Evolutionary conservation across 2,888 invertebrate genomes (phyloP).

Genomic region (Parasteatoda lunata): DNA sequence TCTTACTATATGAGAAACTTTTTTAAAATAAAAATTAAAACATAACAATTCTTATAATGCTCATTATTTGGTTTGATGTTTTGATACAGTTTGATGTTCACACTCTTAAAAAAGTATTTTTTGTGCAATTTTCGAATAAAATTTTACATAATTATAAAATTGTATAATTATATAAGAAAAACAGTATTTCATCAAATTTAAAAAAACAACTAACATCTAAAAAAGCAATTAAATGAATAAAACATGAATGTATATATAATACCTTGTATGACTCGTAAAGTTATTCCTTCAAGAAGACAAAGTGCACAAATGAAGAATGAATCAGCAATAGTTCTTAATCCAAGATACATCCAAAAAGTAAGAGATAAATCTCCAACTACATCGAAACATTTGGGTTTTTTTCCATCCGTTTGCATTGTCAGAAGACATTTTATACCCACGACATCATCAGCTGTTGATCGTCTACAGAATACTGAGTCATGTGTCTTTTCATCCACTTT

Average conservation of each 20-base stretch:
- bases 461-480: constrained; percentile 64
- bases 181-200: too few relatives aligned
- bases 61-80: too few relatives aligned
- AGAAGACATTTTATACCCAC: constrained; percentile 53
- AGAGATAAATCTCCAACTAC: constrained; percentile 79
- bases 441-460: constrained; percentile 33
- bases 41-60: too few relatives aligned
- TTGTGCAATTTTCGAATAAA: too few relatives aligned
- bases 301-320: constrained; percentile 83
- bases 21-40: too few relatives aligned
- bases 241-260: background rate
- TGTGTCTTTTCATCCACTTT: constrained; percentile 56
- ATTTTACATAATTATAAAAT: too few relatives aligned
- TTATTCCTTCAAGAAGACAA: constrained; percentile 70
- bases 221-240: too few relatives aligned
- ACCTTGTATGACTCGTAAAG: constrained; percentile 60
- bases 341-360: constrained; percentile 83
- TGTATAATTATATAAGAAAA: too few relatives aligned
- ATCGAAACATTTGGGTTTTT: constrained; percentile 65
- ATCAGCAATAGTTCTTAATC: constrained; percentile 81
- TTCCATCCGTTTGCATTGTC: constrained; percentile 34
- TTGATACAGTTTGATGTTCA: too few relatives aligned
- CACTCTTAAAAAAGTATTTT: too few relatives aligned
- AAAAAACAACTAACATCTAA: too few relatives aligned
- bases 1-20: too few relatives aligned